Evolutionary conservation across 2,888 invertebrate species (phyloP).

Genomic region (Thyatira batis): DNA sequence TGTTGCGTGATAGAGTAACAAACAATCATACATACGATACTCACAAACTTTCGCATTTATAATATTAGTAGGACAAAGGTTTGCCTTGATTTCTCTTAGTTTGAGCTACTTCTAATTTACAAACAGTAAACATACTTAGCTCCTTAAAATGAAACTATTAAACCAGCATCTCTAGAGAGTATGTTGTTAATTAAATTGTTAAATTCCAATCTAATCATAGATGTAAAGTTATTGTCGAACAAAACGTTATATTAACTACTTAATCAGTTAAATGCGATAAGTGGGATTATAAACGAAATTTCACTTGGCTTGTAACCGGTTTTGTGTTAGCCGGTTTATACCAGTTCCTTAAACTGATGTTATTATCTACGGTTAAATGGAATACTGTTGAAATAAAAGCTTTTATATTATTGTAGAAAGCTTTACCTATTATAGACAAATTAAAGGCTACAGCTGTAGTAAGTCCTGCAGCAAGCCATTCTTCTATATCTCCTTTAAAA

Average conservation of each 20-base stretch:
- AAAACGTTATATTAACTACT: constrained; percentile 39
- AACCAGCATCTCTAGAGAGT: not conserved
- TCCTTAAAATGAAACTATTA: not conserved
- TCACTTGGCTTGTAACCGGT: constrained; percentile 35
- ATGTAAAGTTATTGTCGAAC: constrained; percentile 26
- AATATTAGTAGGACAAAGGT: too few species aligned
- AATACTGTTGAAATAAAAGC: not conserved
- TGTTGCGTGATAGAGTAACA: too few species aligned
- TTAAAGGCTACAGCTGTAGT: not conserved
- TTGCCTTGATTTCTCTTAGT: too few species aligned
- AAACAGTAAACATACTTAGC: too few species aligned
- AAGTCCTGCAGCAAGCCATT: too few species aligned
- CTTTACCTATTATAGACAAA: not conserved
- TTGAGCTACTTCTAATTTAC: too few species aligned
- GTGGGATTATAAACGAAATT: constrained; percentile 41
- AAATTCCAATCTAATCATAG: constrained; percentile 41
- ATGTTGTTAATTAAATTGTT: constrained; percentile 36
- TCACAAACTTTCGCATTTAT: too few species aligned
- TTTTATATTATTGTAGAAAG: not conserved
- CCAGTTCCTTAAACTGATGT: not conserved
- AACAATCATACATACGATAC: too few species aligned
- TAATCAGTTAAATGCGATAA: constrained; percentile 33
- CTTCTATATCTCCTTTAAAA: too few species aligned
- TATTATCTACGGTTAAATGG: not conserved
- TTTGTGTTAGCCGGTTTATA: not conserved